Percentiles rank a stretch among this genome's conserved stretches.
Evolutionary conservation across 2,888 invertebrate species (phyloP).

Genomic region (Cosmopolites sordidus): DNA sequence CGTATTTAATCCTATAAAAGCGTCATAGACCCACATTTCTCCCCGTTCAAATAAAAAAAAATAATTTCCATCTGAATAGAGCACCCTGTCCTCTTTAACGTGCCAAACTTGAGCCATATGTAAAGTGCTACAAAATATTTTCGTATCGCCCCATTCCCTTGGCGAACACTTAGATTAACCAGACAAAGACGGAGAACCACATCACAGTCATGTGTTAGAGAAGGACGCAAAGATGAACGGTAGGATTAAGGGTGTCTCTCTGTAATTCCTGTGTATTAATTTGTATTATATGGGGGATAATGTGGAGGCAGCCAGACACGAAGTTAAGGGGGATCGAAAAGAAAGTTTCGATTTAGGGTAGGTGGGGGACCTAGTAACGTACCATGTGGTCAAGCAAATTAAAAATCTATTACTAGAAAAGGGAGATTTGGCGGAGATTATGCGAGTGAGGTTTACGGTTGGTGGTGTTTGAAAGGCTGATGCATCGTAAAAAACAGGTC

Average conservation of each 20-base stretch:
- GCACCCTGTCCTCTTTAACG: slow-evolving; percentile 32
- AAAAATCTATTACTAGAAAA: slow-evolving; percentile 45
- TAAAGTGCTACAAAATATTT: slow-evolving; percentile 43
- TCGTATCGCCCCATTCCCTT: slow-evolving; percentile 22
- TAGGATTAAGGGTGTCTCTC: slow-evolving; percentile 44
- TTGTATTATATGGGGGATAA: slow-evolving; percentile 48
- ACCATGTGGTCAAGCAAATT: slow-evolving; percentile 49
- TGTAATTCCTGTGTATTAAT: slow-evolving; percentile 48
- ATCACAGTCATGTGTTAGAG: not conserved
- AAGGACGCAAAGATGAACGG: slow-evolving; percentile 16
- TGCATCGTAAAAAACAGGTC: too few species aligned
- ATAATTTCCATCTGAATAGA: slow-evolving; percentile 34
- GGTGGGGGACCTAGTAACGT: slow-evolving; percentile 27
- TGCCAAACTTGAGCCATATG: slow-evolving; percentile 41
- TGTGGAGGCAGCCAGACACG: slow-evolving; percentile 45
- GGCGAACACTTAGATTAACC: not conserved
- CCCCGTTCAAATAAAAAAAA: slow-evolving; percentile 26
- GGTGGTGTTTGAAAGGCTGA: not conserved
- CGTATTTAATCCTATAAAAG: slow-evolving; percentile 15
- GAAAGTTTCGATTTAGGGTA: not conserved
- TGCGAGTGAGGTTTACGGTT: slow-evolving; percentile 2
- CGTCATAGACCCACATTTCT: slow-evolving; percentile 19
- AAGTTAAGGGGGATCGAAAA: not conserved
- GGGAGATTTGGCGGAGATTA: slow-evolving; percentile 34
- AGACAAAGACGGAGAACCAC: slow-evolving; percentile 17